Evolutionary conservation across 2,113 vertebrate species (phyloP).

Genomic region (Gobius niger): DNA sequence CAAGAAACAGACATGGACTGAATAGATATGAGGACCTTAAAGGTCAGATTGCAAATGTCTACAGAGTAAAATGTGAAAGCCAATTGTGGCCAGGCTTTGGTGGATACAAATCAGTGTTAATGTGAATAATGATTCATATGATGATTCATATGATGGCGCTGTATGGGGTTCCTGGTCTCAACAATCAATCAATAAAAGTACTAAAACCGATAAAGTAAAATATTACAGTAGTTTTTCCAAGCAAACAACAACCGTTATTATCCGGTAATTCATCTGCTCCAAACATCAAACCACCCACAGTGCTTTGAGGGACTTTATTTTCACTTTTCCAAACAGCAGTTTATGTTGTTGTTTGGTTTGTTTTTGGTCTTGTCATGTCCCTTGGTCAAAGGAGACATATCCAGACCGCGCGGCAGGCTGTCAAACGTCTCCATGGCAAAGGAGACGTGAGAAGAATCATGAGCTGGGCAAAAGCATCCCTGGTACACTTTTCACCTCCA

Average conservation of each 20-base stretch:
- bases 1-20: background rate
- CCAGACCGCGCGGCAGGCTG: constrained; percentile 46
- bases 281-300: too few relatives aligned
- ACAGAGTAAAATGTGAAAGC: background rate
- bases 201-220: background rate
- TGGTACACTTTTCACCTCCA: constrained; percentile 28
- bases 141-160: background rate
- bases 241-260: background rate
- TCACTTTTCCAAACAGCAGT: background rate
- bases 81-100: too few relatives aligned
- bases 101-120: too few relatives aligned
- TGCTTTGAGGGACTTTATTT: background rate
- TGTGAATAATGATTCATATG: too few relatives aligned
- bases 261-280: background rate
- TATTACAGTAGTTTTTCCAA: background rate
- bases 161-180: background rate
- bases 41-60: constrained; percentile 12
- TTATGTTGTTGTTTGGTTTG: background rate
- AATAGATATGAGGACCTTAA: constrained; percentile 6
- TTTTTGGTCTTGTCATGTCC: constrained; percentile 5
- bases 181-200: background rate
- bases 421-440: constrained; percentile 68
- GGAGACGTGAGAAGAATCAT: constrained; percentile 57
- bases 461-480: constrained; percentile 26
- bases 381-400: constrained; percentile 41